A percentile compares a stretch with the other conserved stretches of the same genome.
These are phyloP conservation scores for Chrysolina haemoptera DNA, from an alignment of 2,888 invertebrate species.

Conservation along the genomic window DNA sequence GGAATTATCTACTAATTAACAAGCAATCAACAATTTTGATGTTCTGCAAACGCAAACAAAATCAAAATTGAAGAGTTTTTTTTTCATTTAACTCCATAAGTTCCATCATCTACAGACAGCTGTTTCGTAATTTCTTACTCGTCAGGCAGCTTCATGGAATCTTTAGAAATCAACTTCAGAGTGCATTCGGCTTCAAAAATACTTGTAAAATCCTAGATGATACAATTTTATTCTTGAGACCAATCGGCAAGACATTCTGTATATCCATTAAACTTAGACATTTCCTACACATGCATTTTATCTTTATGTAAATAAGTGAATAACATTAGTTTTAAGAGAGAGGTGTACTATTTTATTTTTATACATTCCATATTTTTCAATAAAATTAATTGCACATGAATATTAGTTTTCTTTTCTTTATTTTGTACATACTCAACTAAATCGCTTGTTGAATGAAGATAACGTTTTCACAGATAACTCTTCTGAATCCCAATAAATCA, in stretches of 20 bases:
- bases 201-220: too few species aligned
- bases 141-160: too few species aligned
- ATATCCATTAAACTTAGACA: not conserved
- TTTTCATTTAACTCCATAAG: too few species aligned
- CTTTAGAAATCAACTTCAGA: too few species aligned
- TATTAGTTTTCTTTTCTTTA: slow-evolving; percentile 32
- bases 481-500: too few species aligned
- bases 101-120: too few species aligned
- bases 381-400: slow-evolving; percentile 37
- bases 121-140: too few species aligned
- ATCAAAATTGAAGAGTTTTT: too few species aligned
- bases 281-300: not conserved
- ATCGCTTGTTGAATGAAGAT: not conserved
- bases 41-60: too few species aligned
- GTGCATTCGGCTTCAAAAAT: too few species aligned
- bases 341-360: slow-evolving; percentile 66
- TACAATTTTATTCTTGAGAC: not conserved
- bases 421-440: slow-evolving; percentile 13
- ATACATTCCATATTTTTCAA: slow-evolving; percentile 43
- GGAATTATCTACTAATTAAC: too few species aligned
- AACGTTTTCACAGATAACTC: not conserved
- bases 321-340: slow-evolving; percentile 54
- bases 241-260: not conserved
- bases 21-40: too few species aligned
- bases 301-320: slow-evolving; percentile 14